phyloP scores from a whole-genome alignment of 1,140 invertebrate genomes.

The Temnothorax longispinosus region DNA sequence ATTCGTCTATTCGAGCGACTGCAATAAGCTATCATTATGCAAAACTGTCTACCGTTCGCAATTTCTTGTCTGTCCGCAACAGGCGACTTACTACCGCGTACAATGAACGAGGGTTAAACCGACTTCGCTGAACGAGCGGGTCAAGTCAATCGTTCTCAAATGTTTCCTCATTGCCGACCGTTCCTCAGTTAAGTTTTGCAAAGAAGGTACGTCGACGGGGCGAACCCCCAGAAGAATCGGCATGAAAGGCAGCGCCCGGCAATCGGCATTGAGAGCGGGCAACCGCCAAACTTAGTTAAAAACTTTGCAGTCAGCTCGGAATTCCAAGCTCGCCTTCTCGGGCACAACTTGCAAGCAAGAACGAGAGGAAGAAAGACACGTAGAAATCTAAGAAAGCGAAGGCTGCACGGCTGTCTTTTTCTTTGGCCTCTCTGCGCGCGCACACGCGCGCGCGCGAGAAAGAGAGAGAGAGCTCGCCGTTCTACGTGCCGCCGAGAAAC shows the following conservation, averaged over 20 bases:
- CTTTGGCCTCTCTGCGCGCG: slow-evolving; percentile 14
- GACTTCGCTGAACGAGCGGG: slow-evolving; percentile 39
- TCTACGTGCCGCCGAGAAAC: slow-evolving; percentile 70
- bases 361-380: slow-evolving; percentile 49
- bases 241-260: slow-evolving; percentile 68
- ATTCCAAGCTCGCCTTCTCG: slow-evolving; percentile 74
- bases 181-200: slow-evolving; percentile 65
- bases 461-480: slow-evolving; percentile 11
- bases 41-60: not conserved
- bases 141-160: slow-evolving; percentile 70
- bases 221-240: slow-evolving; percentile 70
- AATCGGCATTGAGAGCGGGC: slow-evolving; percentile 66
- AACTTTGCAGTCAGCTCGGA: slow-evolving; percentile 79
- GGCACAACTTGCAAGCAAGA: not conserved
- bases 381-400: slow-evolving; percentile 38
- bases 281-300: slow-evolving; percentile 80
- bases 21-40: not conserved
- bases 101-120: slow-evolving; percentile 42
- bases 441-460: not conserved
- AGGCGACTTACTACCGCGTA: not conserved
- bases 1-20: no score
- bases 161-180: slow-evolving; percentile 43
- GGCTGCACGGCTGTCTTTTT: slow-evolving; percentile 32
- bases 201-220: slow-evolving; percentile 46
- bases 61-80: slow-evolving; percentile 23